Base-by-base conservation (phyloP, 2,113 vertebrate genomes). In the Felis chaus region DNA sequence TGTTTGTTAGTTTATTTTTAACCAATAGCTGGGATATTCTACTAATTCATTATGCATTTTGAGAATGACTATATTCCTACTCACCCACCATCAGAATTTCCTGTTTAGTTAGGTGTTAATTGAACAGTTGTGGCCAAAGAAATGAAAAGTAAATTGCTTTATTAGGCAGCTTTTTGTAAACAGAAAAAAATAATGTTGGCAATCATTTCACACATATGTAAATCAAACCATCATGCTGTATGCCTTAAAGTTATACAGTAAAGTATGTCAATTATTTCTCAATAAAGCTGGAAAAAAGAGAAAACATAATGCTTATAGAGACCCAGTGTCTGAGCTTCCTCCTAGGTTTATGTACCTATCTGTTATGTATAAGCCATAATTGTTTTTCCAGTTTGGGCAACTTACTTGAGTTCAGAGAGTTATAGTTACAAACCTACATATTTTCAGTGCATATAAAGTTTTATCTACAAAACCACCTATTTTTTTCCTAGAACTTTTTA, bases 111-210 rank as follows among this genome's bases (percentile, higher is more conserved):
- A 94, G 63, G 69, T 81, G 78, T 90, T 84, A 83, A 92, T 11
- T 86, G 63, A 74, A 80, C 7, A 61, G 55, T 68, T 69, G 14
- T 80, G 65, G n/a, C 15, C 68, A 88, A 76, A 29, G 7, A 93
- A 68, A 91, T 84, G 14, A 65, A 79, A 91, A 83, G 29, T 27
- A 93, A 91, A 97, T 69, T 57, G 31, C 31, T 90, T 65, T 87
- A n/a, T 5, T 53, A 25, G 63, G 81, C 16, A 89, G n/a, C 31
- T 88, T 97, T 91, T 65, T 85, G 39, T 50, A 94, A 73, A 81
- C 7, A 61, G 33, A 78, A 93, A 63, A 63, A 95, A 55, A 33
- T 19, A 78, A 33, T 48, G 45, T 78, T 50, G 29, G 15, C 48
- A 78, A 79, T 79, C 31, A 79, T 79, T 79, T 79, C 29, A 53